phyloP scores from a whole-genome alignment of 2,113 vertebrate genomes.

The Lophochroa leadbeateri region DNA sequence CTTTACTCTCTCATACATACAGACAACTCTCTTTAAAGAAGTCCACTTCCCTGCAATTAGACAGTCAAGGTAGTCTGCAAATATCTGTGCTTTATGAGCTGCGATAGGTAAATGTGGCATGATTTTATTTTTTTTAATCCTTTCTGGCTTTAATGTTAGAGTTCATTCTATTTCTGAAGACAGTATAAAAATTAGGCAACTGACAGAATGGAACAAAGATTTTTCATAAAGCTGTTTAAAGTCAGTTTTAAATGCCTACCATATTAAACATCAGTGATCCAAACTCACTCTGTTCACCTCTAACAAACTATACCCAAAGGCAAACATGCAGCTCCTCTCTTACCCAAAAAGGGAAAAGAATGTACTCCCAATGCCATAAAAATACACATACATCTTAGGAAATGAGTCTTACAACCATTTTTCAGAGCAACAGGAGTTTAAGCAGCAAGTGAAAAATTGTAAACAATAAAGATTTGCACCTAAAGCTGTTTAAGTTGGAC shows the following conservation, averaged over 20 bases:
- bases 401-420: neutral
- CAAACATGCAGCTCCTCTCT: neutral
- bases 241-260: neutral
- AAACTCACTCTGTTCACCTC: neutral
- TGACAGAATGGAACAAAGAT: accelerated
- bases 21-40: neutral
- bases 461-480: neutral
- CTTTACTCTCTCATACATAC: neutral
- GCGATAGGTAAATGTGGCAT: neutral
- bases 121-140: neutral
- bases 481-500: neutral
- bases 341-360: neutral
- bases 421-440: neutral
- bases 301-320: neutral
- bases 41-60: neutral
- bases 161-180: neutral
- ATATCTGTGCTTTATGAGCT: neutral
- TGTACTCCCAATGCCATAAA: neutral
- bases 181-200: neutral
- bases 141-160: neutral
- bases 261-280: neutral
- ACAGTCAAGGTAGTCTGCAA: neutral
- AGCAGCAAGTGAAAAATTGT: neutral
- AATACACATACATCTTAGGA: neutral
- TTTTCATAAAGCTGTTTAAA: neutral